These are phyloP conservation scores for Choreutis nemorana DNA, from an alignment of 2,888 invertebrate genomes.

Conservation along the genomic window DNA sequence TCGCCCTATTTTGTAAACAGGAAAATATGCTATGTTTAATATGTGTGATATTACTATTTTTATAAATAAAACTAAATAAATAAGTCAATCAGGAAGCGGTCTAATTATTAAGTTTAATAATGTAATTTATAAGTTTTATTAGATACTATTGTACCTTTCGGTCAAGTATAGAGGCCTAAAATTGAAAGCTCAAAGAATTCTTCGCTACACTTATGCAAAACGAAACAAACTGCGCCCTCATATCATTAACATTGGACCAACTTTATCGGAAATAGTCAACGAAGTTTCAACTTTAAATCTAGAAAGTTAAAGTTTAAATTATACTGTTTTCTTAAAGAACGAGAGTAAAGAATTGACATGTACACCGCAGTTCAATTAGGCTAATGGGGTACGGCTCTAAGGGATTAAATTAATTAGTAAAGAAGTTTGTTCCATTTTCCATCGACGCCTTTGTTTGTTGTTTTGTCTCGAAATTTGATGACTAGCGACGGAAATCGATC, in stretches of 20 bases:
- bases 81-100: too few species aligned
- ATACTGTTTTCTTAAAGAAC: slow-evolving; percentile 13
- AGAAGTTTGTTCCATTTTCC: slow-evolving; percentile 57
- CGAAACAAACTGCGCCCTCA: slow-evolving; percentile 45
- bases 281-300: neutral
- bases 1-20: too few species aligned
- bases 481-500: too few species aligned
- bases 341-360: slow-evolving; percentile 60
- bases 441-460: slow-evolving; percentile 52
- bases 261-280: slow-evolving; percentile 12
- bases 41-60: too few species aligned
- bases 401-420: slow-evolving; percentile 66
- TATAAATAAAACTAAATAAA: too few species aligned
- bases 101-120: too few species aligned
- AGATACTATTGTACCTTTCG: too few species aligned
- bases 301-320: slow-evolving; percentile 17
- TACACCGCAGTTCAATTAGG: slow-evolving; percentile 65
- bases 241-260: slow-evolving; percentile 42
- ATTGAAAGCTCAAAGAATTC: too few species aligned
- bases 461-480: slow-evolving; percentile 26
- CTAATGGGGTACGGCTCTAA: slow-evolving; percentile 61
- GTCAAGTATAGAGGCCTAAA: too few species aligned
- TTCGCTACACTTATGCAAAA: slow-evolving; percentile 47
- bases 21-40: too few species aligned
- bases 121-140: too few species aligned